Conservation (phyloP, 2,113 vertebrate species). For the Hyaena hyaena region DNA sequence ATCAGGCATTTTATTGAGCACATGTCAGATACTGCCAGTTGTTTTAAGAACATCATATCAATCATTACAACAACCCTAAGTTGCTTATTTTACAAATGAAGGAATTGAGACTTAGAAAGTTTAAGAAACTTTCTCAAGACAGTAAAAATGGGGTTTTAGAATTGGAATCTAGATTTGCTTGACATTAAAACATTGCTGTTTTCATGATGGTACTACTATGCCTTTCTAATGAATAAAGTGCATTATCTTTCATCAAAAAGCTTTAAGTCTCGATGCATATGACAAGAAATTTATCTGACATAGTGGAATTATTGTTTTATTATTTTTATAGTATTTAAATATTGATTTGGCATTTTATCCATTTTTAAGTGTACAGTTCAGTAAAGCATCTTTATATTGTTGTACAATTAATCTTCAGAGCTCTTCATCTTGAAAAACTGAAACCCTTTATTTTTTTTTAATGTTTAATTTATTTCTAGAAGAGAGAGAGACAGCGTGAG, state of each 20-base stretch:
- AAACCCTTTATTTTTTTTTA: background rate
- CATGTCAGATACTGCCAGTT: background rate
- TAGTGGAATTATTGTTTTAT: background rate
- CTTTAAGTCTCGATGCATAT: background rate
- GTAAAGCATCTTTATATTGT: background rate
- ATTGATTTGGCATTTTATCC: background rate
- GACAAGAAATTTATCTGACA: background rate
- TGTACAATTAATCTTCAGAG: background rate
- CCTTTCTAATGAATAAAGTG: background rate
- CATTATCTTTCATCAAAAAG: background rate
- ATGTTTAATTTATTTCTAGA: too few species aligned
- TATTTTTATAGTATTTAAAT: background rate
- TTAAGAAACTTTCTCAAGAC: background rate
- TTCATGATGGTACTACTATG: background rate
- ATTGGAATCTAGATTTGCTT: background rate
- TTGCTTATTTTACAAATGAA: background rate
- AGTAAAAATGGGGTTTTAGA: background rate
- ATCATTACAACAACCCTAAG: background rate
- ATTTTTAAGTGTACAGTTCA: background rate
- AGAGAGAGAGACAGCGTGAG: too few species aligned
- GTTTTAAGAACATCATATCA: background rate
- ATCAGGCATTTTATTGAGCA: constrained; percentile 23
- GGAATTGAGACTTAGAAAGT: background rate
- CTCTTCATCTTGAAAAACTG: background rate
- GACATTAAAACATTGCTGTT: background rate